phyloP scores from a whole-genome alignment of 92 coral and sea anemone genomes.

The Galaxea fascicularis region DNA sequence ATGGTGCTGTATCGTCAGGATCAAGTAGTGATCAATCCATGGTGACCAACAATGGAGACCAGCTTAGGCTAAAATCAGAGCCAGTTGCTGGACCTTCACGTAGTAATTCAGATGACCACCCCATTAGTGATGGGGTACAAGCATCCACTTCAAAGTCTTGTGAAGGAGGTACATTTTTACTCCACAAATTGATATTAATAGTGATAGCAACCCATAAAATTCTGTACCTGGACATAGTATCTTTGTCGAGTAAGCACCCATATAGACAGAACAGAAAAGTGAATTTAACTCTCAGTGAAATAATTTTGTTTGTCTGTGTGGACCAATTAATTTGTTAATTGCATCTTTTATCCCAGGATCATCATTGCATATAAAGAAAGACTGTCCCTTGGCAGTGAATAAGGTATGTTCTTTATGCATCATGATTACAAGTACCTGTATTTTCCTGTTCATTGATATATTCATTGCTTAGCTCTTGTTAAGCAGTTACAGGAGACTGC shows the following conservation, averaged over 20 bases:
- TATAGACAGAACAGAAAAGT: too few species aligned
- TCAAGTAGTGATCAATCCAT: constrained; percentile 10
- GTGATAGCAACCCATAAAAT: too few species aligned
- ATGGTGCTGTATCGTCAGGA: not conserved
- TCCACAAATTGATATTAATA: too few species aligned
- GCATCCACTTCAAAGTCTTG: constrained; percentile 4
- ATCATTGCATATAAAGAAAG: constrained; percentile 4
- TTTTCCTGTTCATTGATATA: not conserved
- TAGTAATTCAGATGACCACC: constrained; percentile 3
- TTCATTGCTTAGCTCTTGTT: not conserved
- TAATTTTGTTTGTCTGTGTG: too few species aligned
- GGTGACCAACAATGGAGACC: not conserved
- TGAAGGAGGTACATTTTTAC: not conserved
- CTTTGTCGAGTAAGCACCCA: too few species aligned
- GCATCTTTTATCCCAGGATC: constrained; percentile 2
- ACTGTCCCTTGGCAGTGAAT: not conserved
- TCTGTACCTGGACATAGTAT: too few species aligned
- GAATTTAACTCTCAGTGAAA: too few species aligned
- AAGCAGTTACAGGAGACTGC: too few species aligned
- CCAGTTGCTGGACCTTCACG: not conserved
- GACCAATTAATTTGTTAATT: not conserved
- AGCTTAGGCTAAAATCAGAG: not conserved
- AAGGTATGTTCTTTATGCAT: constrained; percentile 5
- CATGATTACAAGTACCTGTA: not conserved
- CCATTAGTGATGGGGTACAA: not conserved